Evolutionary conservation across 2,888 invertebrate species (phyloP).

Genomic region (Branchellion lobata): DNA sequence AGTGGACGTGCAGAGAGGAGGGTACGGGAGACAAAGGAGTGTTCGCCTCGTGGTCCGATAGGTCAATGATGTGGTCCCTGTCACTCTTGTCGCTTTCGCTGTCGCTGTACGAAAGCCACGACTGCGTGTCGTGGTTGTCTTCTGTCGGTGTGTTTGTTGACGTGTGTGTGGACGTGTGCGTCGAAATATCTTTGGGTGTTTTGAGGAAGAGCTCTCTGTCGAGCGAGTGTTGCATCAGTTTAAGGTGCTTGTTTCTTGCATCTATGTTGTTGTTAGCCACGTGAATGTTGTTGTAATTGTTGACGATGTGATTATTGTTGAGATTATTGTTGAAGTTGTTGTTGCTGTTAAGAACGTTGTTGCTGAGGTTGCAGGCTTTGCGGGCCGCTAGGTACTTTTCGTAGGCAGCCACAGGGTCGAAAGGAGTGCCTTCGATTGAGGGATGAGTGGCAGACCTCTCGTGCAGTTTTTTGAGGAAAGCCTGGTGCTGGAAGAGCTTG

Average conservation of each 20-base stretch:
- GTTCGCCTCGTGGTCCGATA: conserved; percentile 26
- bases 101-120: conserved; percentile 9
- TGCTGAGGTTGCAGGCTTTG: conserved; percentile 6
- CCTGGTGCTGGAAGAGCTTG: neutral
- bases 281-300: conserved; percentile 1
- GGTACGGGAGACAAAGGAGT: neutral
- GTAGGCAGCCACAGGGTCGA: conserved; percentile 28
- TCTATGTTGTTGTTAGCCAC: neutral
- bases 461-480: neutral
- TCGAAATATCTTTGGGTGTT: neutral
- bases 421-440: neutral
- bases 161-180: neutral
- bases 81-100: conserved; percentile 31
- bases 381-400: conserved; percentile 15
- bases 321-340: conserved; percentile 1
- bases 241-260: neutral
- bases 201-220: neutral
- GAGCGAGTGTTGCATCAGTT: neutral
- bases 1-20: neutral
- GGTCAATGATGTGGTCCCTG: conserved; percentile 19
- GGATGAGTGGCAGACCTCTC: neutral
- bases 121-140: conserved; percentile 19
- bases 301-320: neutral
- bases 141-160: neutral
- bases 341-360: neutral